Percentiles rank a stretch among this genome's conserved stretches.
Conservation (phyloP, 1,140 invertebrate genomes). For the Caenorhabditis briggsae region DNA sequence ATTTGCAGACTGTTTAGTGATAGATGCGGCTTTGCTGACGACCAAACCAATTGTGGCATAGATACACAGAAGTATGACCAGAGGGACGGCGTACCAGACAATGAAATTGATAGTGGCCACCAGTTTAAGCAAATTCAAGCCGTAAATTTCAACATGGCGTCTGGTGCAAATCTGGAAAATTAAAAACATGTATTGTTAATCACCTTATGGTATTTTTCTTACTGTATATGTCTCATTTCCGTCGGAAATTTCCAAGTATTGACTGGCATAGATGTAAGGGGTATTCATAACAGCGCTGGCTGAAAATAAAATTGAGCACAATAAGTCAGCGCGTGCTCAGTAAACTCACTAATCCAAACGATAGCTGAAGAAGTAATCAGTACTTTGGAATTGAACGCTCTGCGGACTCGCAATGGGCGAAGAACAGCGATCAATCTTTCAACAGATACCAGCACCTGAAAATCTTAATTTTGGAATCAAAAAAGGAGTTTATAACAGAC, state of each 20-base stretch:
- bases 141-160: conserved; percentile 62
- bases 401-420: conserved; percentile 72
- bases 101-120: conserved; percentile 72
- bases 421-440: conserved; percentile 76
- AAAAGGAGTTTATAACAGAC: conserved; percentile 7
- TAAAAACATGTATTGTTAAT: background rate
- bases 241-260: conserved; percentile 71
- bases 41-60: conserved; percentile 73
- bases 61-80: conserved; percentile 70
- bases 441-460: conserved; percentile 75
- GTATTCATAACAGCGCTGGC: conserved; percentile 68
- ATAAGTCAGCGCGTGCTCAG: background rate
- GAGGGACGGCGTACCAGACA: conserved; percentile 69
- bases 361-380: conserved; percentile 67
- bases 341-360: conserved; percentile 68
- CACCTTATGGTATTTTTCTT: background rate
- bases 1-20: conserved; percentile 54
- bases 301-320: background rate
- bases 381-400: conserved; percentile 68
- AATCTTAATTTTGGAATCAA: background rate
- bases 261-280: conserved; percentile 73
- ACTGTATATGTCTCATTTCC: conserved; percentile 66
- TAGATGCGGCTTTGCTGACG: conserved; percentile 58
- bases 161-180: conserved; percentile 72
- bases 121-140: conserved; percentile 71